Evolutionary conservation across 2,113 vertebrate species (phyloP), one percentile per base, ranked within the genome.

Genomic region (Tympanuchus pallidicinctus): DNA sequence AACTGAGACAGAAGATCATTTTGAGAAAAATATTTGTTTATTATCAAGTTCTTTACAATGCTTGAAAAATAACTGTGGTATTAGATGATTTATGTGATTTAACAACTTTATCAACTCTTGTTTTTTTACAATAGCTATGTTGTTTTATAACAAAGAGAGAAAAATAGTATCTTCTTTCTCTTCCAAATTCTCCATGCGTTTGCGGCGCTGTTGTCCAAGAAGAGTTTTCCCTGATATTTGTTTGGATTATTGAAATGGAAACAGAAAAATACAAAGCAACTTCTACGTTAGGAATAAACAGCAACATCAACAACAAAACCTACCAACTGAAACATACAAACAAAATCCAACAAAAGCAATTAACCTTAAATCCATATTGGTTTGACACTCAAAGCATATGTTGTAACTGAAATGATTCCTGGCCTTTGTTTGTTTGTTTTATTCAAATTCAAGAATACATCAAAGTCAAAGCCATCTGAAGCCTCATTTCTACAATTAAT

Each of bases 281-380:
- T 57, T 67, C 38, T 82, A 32, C 1, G 4, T 45, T 54, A 57
- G 7, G 13, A 11, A 61, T 48, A 48, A 50, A 21, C n/a, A 54
- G 20, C 42, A 8, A 10, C 9, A 47, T 11, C n/a, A 0, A 1
- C 15, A 42, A 14, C 2, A 12, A 54, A 76, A 32, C 54, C 22
- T 56, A 10, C 6, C 34, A 60, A 48, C 24, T 10, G 38, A 38
- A 27, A 38, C 36, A 17, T 36, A 63, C 22, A 65, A n/a, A 11
- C 38, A 70, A 56, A 56, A 32, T 56, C 54, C 18, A 56, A 32
- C 54, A 56, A 56, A 30, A 56, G 10, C 30, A 18, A 18, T 10
- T 18, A 32, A 56, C 5, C 8, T 72, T 75, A 82, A 60, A 17
- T 3, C 50, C 38, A 3, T 47, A 10, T 73, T 54, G 6, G 9